A percentile compares a stretch with the other conserved stretches of the same genome.
Evolutionary conservation across 2,113 vertebrate genomes (phyloP).

Genomic region (Seriola dumerili): DNA sequence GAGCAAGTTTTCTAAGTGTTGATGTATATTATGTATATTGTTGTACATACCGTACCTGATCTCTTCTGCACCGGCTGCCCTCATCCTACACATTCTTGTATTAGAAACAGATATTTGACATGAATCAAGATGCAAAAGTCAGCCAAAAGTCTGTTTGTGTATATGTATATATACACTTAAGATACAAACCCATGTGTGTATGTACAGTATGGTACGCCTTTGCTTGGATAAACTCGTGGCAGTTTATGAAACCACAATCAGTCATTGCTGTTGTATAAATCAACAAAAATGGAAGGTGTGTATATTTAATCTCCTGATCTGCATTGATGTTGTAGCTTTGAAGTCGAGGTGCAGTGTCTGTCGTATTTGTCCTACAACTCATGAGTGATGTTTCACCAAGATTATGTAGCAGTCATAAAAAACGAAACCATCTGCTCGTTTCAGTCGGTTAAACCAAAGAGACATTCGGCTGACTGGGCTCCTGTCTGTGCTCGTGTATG

Average conservation of each 20-base stretch:
- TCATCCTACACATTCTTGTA: background rate
- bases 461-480: slow-evolving; percentile 35
- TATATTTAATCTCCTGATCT: slow-evolving; percentile 46
- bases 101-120: slow-evolving; percentile 16
- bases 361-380: background rate
- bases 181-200: slow-evolving; percentile 25
- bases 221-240: background rate
- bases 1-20: slow-evolving; percentile 11
- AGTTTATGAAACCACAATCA: slow-evolving; percentile 29
- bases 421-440: slow-evolving; percentile 34
- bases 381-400: slow-evolving; percentile 10
- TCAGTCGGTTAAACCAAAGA: slow-evolving; percentile 77
- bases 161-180: slow-evolving; percentile 24
- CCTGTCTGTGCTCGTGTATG: slow-evolving; percentile 23
- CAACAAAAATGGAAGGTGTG: slow-evolving; percentile 35
- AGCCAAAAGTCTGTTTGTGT: slow-evolving; percentile 44
- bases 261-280: slow-evolving; percentile 21
- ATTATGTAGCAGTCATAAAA: slow-evolving; percentile 34
- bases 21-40: slow-evolving; percentile 66
- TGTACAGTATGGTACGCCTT: slow-evolving; percentile 9
- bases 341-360: slow-evolving; percentile 36
- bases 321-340: slow-evolving; percentile 37
- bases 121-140: slow-evolving; percentile 30
- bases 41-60: slow-evolving; percentile 64
- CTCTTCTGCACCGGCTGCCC: slow-evolving; percentile 3